Evolutionary conservation across 1,140 invertebrate species (phyloP), one percentile per base, ranked within the genome.

Genomic region (Nasonia giraulti): DNA sequence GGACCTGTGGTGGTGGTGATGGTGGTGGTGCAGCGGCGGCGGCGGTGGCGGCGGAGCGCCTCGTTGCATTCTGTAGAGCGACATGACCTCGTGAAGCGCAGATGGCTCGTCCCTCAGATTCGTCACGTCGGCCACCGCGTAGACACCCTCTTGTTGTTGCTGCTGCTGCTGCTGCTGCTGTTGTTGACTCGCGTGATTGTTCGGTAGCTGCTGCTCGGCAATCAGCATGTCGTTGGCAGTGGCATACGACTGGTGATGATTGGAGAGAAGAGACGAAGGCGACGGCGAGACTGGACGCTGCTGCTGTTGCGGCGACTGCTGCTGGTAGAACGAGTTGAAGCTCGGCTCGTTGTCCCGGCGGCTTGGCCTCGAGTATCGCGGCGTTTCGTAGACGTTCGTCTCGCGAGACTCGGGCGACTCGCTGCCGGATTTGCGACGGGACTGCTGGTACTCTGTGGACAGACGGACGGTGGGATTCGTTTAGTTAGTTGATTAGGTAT

Each of bases 111-210:
- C 89, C 71, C 90, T 86, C 1, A 91, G 84, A 68, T 89, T 88
- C 6, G 91, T 90, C 1, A 92, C 91, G 80, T 92, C 91, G 8
- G 91, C 91, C 7, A 91, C 92, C 0, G 92, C 92, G 87, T 92
- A 92, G 7, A 92, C 88, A 27, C 90, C 91, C 33, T 92, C 90
- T 31, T 91, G 69, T 11, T 47, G 23, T 2, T 77, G 50, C 11
- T 76, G 23, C 23, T 27, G 23, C 27, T 73, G 23, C 27, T 73
- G 74, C 23, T 27, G 23, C 27, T 73, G 74, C 74, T 40, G 33
- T 7, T 75, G n/a, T 87, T 31, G 31, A 68, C 68, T 71, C 68
- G 68, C 27, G 68, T 71, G 68, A 71, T 71, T 71, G 68, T 17
- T 33, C 14, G 68, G 79, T n/a, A 14, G 20, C 47, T 12, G 33